Evolutionary conservation across 2,113 vertebrate genomes (phyloP), one percentile per base, ranked within the genome.

Genomic region (Cervus canadensis): DNA sequence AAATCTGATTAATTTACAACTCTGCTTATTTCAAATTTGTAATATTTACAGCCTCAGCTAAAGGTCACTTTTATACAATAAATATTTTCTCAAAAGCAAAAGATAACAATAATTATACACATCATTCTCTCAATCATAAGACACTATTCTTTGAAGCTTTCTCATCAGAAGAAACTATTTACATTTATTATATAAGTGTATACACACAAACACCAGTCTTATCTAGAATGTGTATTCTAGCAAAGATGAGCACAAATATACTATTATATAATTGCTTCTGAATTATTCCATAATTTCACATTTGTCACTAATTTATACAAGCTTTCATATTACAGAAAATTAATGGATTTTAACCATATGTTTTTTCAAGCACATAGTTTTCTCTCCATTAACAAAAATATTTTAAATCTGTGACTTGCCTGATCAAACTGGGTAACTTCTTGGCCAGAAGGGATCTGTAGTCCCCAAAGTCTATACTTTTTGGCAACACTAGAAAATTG

Each of bases 391-490:
- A 87, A 21, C 45, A 93, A 93, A 92, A 97, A 62, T 62, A 40
- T 93, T 92, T 87, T 81, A 89, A 97, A 96, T 94, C 79, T 87
- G 7, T 88, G 50, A 95, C 98, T 98, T 98, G 98, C 99, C 98
- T 99, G 98, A 74, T 98, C 97, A 98, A 98, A 98, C 78, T 92
- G 91, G 52, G 95, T 98, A 79, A 98, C 98, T 94, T 99, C 98
- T 96, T 99, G 98, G 36, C 98, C 94, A 83, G 92, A 83, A 98
- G 98, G 87, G 94, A 99, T 94, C 78, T 98, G 98, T 89, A 99
- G 97, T 93, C 98, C 98, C 99, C 99, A 99, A 45, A 99, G 99
- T 64, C 93, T 98, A 67, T 99, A 99, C 94, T 98, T 99, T 95
- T 98, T 98, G 54, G 98, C 99, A 97, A 98, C 91, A 67, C 98